phyloP scores from a whole-genome alignment of 2,888 invertebrate species.

The Steinernema carpocapsae region DNA sequence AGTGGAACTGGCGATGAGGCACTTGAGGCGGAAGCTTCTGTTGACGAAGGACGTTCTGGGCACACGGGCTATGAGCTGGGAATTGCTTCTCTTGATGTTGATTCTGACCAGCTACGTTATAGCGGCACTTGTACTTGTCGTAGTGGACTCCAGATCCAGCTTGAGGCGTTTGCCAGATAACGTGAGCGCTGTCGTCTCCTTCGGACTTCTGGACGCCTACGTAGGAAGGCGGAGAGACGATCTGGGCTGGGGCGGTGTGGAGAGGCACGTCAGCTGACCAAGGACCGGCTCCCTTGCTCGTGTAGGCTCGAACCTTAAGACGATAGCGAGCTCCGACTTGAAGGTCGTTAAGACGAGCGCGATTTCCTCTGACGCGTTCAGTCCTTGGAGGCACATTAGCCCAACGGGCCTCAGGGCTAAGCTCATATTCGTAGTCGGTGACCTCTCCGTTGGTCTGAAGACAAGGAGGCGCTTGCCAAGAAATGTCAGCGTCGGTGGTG shows the following conservation, averaged over 20 bases:
- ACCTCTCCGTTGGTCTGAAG: slow-evolving; percentile 69
- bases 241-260: slow-evolving; percentile 51
- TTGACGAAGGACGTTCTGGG: slow-evolving; percentile 59
- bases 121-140: slow-evolving; percentile 67
- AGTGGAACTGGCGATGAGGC: slow-evolving; percentile 61
- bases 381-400: slow-evolving; percentile 48
- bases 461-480: slow-evolving; percentile 69
- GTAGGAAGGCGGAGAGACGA: slow-evolving; percentile 41
- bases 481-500: slow-evolving; percentile 57
- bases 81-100: slow-evolving; percentile 63
- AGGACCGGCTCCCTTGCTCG: slow-evolving; percentile 66
- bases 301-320: slow-evolving; percentile 66
- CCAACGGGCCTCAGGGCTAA: slow-evolving; percentile 58
- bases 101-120: slow-evolving; percentile 54
- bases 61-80: slow-evolving; percentile 63
- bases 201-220: slow-evolving; percentile 59
- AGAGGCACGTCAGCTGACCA: slow-evolving; percentile 65
- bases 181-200: slow-evolving; percentile 61
- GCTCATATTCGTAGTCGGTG: slow-evolving; percentile 68
- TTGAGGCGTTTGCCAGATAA: slow-evolving; percentile 67
- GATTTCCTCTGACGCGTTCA: slow-evolving; percentile 61
- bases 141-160: slow-evolving; percentile 55
- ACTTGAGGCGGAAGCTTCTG: slow-evolving; percentile 65
- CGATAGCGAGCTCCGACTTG: slow-evolving; percentile 65
- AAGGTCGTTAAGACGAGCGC: slow-evolving; percentile 62